A percentile compares a stretch with the other conserved stretches of the same genome.
phyloP scores from a whole-genome alignment of 1,140 invertebrate genomes.

The Delia radicum region DNA sequence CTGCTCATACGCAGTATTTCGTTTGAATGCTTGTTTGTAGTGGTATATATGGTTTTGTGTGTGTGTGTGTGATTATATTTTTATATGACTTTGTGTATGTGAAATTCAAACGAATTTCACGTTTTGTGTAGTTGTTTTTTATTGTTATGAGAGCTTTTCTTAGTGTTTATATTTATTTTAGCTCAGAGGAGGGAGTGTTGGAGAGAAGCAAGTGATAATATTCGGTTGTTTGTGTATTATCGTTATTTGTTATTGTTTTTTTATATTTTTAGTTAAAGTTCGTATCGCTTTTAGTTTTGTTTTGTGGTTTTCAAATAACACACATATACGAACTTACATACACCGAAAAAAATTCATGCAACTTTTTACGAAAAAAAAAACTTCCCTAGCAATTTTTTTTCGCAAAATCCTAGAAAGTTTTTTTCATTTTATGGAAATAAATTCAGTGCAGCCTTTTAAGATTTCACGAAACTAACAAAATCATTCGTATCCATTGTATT shows the following conservation, averaged over 20 bases:
- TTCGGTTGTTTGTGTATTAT: background rate
- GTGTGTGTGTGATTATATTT: background rate
- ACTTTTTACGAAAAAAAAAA: too few relatives aligned
- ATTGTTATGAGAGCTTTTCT: background rate
- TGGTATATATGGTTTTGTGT: background rate
- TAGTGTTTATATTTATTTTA: background rate
- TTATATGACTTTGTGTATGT: background rate
- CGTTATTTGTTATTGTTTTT: background rate
- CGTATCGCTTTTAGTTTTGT: background rate
- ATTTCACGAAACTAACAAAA: too few relatives aligned
- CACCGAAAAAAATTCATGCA: too few relatives aligned
- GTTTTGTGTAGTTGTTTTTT: background rate
- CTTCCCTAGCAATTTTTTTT: too few relatives aligned
- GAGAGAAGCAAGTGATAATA: background rate
- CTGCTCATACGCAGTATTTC: background rate
- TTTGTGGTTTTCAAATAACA: background rate
- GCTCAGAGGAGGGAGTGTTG: background rate
- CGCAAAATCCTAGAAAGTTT: too few relatives aligned
- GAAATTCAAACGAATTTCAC: background rate
- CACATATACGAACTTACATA: too few relatives aligned
- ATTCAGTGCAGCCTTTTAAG: too few relatives aligned
- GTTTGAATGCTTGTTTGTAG: background rate
- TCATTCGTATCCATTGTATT: too few relatives aligned
- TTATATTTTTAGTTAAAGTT: background rate
- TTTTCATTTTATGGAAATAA: too few relatives aligned